Evolutionary conservation across 2,888 invertebrate species (phyloP).

Genomic region (Drosophila imparisetae): DNA sequence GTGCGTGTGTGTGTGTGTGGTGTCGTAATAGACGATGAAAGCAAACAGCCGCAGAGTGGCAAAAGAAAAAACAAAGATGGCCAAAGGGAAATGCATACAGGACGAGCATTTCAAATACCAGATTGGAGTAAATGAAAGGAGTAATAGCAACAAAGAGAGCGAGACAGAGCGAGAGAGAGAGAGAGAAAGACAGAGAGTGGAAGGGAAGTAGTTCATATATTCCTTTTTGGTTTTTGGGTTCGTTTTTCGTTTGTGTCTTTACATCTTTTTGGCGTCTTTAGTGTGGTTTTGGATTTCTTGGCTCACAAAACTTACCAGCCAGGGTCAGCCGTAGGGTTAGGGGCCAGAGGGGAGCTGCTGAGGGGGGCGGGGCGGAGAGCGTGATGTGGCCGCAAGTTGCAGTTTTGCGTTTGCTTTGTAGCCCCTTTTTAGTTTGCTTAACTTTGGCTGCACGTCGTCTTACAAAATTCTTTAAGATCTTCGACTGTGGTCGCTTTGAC

Average conservation of each 20-base stretch:
- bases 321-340: conserved; percentile 7
- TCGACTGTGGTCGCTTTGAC: conserved; percentile 82
- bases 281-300: conserved; percentile 81
- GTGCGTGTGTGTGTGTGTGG: conserved; percentile 50
- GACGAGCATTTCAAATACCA: conserved; percentile 55
- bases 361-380: background rate
- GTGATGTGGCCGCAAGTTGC: conserved; percentile 55
- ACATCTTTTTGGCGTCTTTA: conserved; percentile 74
- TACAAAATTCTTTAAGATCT: conserved; percentile 80
- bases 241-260: conserved; percentile 56
- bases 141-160: conserved; percentile 2
- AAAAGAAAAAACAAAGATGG: conserved; percentile 51
- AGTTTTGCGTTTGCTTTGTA: conserved; percentile 55
- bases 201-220: conserved; percentile 29
- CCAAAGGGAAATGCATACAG: conserved; percentile 45
- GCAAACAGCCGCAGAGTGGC: conserved; percentile 58
- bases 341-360: background rate
- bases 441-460: conserved; percentile 65
- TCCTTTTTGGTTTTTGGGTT: conserved; percentile 55
- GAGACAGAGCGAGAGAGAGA: background rate
- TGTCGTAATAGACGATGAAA: conserved; percentile 76
- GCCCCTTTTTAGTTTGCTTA: conserved; percentile 37
- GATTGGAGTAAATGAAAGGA: conserved; percentile 55
- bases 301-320: conserved; percentile 67
- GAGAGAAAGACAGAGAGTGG: background rate